A percentile compares a stretch with the other conserved stretches of the same genome.
phyloP scores from a whole-genome alignment of 2,113 vertebrate genomes.

The Proteles cristata region DNA sequence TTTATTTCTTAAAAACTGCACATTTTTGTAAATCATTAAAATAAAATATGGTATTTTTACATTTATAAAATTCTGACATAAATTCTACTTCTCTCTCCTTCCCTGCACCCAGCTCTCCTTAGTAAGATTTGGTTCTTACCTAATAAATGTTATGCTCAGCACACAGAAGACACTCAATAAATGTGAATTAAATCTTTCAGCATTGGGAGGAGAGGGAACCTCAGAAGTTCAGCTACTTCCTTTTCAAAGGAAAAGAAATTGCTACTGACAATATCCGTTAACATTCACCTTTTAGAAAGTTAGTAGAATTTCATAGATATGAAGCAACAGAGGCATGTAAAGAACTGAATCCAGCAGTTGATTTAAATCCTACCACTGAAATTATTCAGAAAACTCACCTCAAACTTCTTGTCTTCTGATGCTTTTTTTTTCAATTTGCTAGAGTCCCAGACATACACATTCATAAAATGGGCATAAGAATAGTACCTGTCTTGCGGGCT shows the following conservation, averaged over 20 bases:
- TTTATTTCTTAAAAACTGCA: background rate
- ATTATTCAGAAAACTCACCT: background rate
- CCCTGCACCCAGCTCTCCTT: background rate
- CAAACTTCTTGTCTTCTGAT: background rate
- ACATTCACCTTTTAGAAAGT: background rate
- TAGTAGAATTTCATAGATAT: background rate
- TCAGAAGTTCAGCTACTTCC: background rate
- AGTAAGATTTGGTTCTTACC: background rate
- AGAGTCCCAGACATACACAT: background rate
- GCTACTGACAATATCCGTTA: background rate
- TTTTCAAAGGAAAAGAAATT: background rate
- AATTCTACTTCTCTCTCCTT: background rate
- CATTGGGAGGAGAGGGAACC: background rate
- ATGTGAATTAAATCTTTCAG: background rate
- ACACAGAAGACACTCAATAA: background rate
- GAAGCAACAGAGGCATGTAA: background rate
- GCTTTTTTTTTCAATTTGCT: conserved; percentile 9
- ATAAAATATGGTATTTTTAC: background rate
- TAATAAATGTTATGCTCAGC: background rate
- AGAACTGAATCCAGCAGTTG: background rate
- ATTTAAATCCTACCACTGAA: background rate
- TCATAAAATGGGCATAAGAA: background rate
- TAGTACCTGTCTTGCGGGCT: background rate
- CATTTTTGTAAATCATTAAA: conserved; percentile 10
- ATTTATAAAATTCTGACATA: background rate